Conservation (phyloP, 2,113 vertebrate species). For the Vicugna pacos region DNA sequence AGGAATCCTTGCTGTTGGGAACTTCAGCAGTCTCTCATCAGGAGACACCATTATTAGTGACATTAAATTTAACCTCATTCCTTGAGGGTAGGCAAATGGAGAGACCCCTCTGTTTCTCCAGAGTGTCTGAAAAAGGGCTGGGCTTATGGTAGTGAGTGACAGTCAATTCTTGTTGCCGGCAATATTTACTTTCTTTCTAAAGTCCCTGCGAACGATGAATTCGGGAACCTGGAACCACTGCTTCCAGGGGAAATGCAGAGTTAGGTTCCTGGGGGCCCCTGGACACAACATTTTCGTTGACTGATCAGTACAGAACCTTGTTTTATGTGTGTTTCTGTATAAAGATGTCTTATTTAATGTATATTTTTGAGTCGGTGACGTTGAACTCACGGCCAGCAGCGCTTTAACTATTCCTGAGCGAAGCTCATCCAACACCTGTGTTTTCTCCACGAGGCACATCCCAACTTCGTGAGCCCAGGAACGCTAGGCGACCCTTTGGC, state of each 20-base stretch:
- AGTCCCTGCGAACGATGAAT: not conserved
- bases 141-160: fast-evolving
- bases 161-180: not conserved
- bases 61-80: not conserved
- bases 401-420: not conserved
- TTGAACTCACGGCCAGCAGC: not conserved
- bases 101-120: not conserved
- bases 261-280: not conserved
- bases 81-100: not conserved
- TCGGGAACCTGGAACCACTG: not conserved
- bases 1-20: not conserved
- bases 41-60: not conserved
- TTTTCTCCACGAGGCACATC: not conserved
- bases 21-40: not conserved
- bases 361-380: not conserved
- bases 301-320: not conserved
- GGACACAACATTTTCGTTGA: not conserved
- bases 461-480: not conserved
- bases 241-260: not conserved
- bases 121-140: not conserved
- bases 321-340: not conserved
- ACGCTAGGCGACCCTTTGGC: not conserved
- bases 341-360: not conserved
- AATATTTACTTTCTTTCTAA: fast-evolving
- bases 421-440: too few relatives aligned